phyloP scores from a whole-genome alignment of 2,888 invertebrate species.

The Myathropa florea region DNA sequence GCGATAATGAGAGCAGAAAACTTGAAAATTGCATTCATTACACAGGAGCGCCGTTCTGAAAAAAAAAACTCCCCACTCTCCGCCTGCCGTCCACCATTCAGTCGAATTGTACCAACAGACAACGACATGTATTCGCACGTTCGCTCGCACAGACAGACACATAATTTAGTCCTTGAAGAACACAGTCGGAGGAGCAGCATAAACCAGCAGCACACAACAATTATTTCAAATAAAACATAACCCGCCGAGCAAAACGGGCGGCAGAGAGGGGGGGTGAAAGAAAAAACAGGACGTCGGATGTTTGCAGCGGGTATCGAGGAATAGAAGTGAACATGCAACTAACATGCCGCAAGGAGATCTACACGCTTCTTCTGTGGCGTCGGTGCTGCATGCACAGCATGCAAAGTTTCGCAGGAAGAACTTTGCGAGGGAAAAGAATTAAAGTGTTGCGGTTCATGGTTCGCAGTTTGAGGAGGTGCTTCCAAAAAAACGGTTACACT shows the following conservation, averaged over 20 bases:
- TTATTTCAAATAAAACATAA: slow-evolving; percentile 70
- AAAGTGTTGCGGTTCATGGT: slow-evolving; percentile 72
- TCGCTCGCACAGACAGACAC: slow-evolving; percentile 51
- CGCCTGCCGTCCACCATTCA: background rate
- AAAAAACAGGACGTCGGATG: slow-evolving; percentile 44
- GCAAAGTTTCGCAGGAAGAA: slow-evolving; percentile 64
- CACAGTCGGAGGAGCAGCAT: slow-evolving; percentile 49
- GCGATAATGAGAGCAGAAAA: slow-evolving; percentile 76
- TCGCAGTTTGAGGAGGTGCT: slow-evolving; percentile 51
- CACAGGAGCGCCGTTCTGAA: slow-evolving; percentile 65
- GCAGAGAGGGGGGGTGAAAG: background rate
- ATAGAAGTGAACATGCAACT: slow-evolving; percentile 69
- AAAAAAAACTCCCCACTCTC: slow-evolving; percentile 12
- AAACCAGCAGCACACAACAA: slow-evolving; percentile 66
- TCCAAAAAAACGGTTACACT: slow-evolving; percentile 2
- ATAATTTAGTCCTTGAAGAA: slow-evolving; percentile 69
- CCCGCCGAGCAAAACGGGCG: slow-evolving; percentile 28
- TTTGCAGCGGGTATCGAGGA: slow-evolving; percentile 16
- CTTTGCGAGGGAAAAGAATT: slow-evolving; percentile 63
- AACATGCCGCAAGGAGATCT: slow-evolving; percentile 64
- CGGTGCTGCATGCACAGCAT: slow-evolving; percentile 32
- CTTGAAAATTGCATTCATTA: slow-evolving; percentile 79
- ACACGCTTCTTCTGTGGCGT: background rate
- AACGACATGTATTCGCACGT: slow-evolving; percentile 56
- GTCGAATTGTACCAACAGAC: slow-evolving; percentile 46